Base-by-base conservation (phyloP, 2,888 invertebrate species). In the Rhingia rostrata region DNA sequence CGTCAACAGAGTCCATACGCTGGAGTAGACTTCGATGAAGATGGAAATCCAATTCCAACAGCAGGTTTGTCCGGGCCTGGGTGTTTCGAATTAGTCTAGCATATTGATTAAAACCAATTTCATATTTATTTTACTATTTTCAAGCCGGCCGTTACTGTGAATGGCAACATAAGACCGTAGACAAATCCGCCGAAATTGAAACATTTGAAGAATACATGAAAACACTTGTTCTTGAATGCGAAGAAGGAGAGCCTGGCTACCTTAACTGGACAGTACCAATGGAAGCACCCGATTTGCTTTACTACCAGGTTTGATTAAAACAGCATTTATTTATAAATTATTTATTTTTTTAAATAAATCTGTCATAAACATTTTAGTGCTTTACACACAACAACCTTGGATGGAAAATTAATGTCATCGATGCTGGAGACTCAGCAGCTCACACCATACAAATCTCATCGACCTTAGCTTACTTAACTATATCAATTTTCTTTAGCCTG, bases 321-420 rank as follows among this genome's bases (percentile, higher is more conserved):
- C 30, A 4, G 0, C 3, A 0, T 6, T 39, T 37, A 32, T 6
- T 12, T 33, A 10, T 41, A 10, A 32, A 32, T 35, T 47, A 45
- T 22, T 35, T 37, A 12, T 33, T 32, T 35, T 30, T 14, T 30
- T 41, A 22, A 3, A 37, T 22, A 64, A 12, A 7, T 39, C 35
- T 41, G 1, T n/a, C 6, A 14, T 0, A 51, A 39, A 67, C 35
- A 35, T 92, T 92, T 12, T 92, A 98, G 98, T 98, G 97, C 91
- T 98, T 96, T 92, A 95, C 95, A n/a, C 97, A 98, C 92, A 96
- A 95, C 87, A 96, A 97, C 90, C 92, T 98, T 35, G 98, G 98
- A 60, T 98, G 97, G 97, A 98, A 97, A 91, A 97, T 98, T 87
- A 94, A 96, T 90, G 96, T 98, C 3, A 94, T 97, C 9, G 95